A percentile compares a stretch with the other conserved stretches of the same genome.
Conservation (phyloP, 1,140 invertebrate species). For the Aphaenogaster floridana region DNA sequence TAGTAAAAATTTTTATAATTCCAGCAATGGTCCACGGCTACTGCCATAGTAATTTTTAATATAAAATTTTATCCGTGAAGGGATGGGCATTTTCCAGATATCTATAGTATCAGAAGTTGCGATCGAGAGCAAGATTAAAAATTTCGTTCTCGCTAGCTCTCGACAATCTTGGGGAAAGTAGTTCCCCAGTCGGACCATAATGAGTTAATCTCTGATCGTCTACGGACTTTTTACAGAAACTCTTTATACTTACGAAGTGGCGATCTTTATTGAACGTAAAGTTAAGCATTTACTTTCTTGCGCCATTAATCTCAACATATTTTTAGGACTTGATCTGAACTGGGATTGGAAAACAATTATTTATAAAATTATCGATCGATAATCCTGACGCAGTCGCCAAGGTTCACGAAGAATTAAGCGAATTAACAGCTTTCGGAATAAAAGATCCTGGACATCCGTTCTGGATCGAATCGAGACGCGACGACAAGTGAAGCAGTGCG, state of each 20-base stretch:
- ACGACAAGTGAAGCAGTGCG: background rate
- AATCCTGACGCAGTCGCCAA: background rate
- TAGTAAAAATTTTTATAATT: no score
- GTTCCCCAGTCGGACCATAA: background rate
- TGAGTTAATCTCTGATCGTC: constrained; percentile 12
- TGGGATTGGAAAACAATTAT: background rate
- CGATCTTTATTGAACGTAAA: background rate
- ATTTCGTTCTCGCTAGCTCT: background rate
- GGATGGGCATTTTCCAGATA: background rate
- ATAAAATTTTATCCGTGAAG: background rate
- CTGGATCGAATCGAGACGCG: background rate
- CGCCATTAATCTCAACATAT: constrained; percentile 6
- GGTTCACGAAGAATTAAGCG: background rate
- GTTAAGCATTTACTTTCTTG: background rate
- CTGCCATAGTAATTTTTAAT: no score
- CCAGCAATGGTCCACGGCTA: no score
- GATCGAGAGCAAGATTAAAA: background rate
- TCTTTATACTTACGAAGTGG: background rate
- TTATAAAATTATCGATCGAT: background rate
- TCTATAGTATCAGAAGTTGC: background rate
- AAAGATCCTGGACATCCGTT: background rate
- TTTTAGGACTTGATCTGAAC: background rate
- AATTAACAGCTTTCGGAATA: no score
- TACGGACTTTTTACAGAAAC: background rate
- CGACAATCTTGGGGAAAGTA: background rate